Evolutionary conservation across 2,888 invertebrate species (phyloP).

Genomic region (Eubasilissa splendida): DNA sequence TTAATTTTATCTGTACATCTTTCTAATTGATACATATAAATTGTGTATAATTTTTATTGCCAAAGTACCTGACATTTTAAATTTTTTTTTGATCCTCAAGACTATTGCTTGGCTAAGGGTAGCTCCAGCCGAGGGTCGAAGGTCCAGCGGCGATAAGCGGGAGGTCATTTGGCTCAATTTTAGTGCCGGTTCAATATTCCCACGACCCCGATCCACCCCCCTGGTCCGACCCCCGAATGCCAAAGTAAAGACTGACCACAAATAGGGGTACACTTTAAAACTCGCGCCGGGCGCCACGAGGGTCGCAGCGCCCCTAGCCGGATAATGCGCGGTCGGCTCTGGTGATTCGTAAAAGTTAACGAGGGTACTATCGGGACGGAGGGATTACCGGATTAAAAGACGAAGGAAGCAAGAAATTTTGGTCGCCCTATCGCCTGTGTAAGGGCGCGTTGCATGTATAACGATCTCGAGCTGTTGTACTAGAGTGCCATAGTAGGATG

Average conservation of each 20-base stretch:
- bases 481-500: no score
- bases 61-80: no score
- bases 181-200: constrained; percentile 50
- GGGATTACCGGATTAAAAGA: constrained; percentile 23
- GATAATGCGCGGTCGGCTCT: constrained; percentile 43
- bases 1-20: no score
- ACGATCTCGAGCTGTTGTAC: no score
- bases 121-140: no score
- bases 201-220: constrained; percentile 43
- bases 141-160: constrained; percentile 40
- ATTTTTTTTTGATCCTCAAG: no score
- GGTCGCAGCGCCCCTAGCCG: constrained; percentile 1
- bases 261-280: constrained; percentile 47
- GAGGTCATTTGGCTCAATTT: constrained; percentile 51
- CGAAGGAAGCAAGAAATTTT: no score
- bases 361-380: constrained; percentile 31
- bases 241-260: constrained; percentile 38
- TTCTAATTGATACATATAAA: no score
- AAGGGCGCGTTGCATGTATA: no score
- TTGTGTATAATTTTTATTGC: no score
- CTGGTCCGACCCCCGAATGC: constrained; percentile 4
- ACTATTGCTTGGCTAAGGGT: no score
- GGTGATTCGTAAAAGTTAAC: constrained; percentile 45
- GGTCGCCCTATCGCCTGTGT: no score
- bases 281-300: constrained; percentile 26